Conservation (phyloP, 2,888 invertebrate genomes). For the Conistra vaccinii region DNA sequence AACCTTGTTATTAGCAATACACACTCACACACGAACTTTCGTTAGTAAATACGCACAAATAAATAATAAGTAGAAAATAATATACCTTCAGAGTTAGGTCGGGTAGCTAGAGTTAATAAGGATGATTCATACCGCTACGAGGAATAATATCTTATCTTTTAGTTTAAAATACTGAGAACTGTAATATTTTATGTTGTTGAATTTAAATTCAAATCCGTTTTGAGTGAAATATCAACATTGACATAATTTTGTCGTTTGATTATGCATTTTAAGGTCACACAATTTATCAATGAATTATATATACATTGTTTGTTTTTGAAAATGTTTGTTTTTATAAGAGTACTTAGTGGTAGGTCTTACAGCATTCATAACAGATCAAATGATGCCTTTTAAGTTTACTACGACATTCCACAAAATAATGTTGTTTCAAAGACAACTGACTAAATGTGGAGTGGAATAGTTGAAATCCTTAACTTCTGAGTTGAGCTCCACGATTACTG, state of each 20-base stretch:
- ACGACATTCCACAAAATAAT: background rate
- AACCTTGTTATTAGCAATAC: slow-evolving; percentile 17
- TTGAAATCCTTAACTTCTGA: too few relatives aligned
- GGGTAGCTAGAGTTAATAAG: slow-evolving; percentile 48
- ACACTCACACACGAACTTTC: slow-evolving; percentile 40
- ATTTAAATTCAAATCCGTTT: background rate
- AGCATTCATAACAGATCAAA: background rate
- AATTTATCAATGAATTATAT: background rate
- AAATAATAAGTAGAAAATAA: slow-evolving; percentile 56
- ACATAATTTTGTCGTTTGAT: background rate
- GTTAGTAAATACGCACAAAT: slow-evolving; percentile 47
- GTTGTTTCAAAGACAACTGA: background rate
- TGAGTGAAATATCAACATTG: background rate
- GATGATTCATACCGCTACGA: slow-evolving; percentile 55
- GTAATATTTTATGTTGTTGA: slow-evolving; percentile 1
- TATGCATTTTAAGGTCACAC: background rate
- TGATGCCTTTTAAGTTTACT: background rate
- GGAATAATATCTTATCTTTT: slow-evolving; percentile 20
- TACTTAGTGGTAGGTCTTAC: too few relatives aligned
- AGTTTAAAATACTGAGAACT: background rate
- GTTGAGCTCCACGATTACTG: too few relatives aligned
- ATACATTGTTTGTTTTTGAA: background rate
- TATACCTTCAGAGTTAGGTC: slow-evolving; percentile 53
- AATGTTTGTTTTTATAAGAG: too few relatives aligned
- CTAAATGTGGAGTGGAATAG: too few relatives aligned